Base-by-base conservation (phyloP, 1,140 invertebrate genomes). In the Drosophila willistoni region DNA sequence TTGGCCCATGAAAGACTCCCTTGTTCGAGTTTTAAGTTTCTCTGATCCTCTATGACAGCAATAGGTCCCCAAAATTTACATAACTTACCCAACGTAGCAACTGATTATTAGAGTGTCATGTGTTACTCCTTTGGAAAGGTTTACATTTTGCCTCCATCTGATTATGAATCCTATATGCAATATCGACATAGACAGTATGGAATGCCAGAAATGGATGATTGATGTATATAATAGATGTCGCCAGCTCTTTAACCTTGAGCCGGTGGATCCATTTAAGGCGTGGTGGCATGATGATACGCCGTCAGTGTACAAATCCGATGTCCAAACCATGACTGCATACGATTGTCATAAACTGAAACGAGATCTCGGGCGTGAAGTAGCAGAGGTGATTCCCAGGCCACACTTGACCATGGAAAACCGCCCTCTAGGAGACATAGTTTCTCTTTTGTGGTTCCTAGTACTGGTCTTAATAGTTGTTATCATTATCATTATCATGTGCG, bases 121-220 rank as follows among this genome's bases (percentile, higher is more conserved):
- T 51, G 44, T 51, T n/a, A 17, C 3, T 19, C 14, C 42, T 47
- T 47, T 7, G 7, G 1, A 51, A 22, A 36, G n/a, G 29, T 36
- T 12, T 59, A 14, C 10, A n/a, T 59, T 17, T 9, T 25, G 10
- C 14, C 14, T n/a, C 9, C 41, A 14, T 7, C 22, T 12, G 22
- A 63, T 12, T 4, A 87, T 87, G 83, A 89, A 87, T 80, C 83
- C 80, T 9, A 62, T 47, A 51, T 87, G 83, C 33, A 36, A 69
- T 13, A 34, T 36, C n/a, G 60, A 89, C 55, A 68, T 83, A 12
- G 63, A 68, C 19, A 62, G 7, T 33, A 17, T 61, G 2, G 70
- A 77, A 33, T 87, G 83, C 59, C 80, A 84, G 25, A 33, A 25
- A 10, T 87, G 83, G 83, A 89, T 87, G 79, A 60, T 12, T 4